Evolutionary conservation across 2,113 vertebrate species (phyloP).

Genomic region (Elephas maximus): DNA sequence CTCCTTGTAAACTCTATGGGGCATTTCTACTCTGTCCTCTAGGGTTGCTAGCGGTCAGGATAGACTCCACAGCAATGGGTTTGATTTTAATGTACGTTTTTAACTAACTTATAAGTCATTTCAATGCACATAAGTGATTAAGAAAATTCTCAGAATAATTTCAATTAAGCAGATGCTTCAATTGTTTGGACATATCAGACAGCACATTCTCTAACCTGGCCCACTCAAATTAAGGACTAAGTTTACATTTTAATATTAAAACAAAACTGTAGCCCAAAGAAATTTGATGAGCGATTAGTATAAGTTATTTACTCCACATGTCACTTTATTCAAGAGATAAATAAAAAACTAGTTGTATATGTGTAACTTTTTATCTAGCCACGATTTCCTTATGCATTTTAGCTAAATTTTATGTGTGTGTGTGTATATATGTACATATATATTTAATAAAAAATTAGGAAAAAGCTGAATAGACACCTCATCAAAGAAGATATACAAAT

Average conservation of each 20-base stretch:
- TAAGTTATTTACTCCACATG: background rate
- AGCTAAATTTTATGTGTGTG: background rate
- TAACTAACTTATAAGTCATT: background rate
- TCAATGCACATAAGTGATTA: background rate
- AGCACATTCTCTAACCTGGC: background rate
- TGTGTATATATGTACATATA: no score
- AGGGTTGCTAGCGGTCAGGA: no score
- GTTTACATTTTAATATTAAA: slow-evolving; percentile 54
- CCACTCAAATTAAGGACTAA: background rate
- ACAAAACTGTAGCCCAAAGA: background rate
- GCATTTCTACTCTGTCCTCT: no score
- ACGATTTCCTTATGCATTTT: background rate
- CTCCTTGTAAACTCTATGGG: no score
- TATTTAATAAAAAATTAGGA: background rate
- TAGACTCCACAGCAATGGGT: no score
- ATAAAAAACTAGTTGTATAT: background rate
- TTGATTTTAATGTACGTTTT: background rate
- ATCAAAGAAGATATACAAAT: background rate
- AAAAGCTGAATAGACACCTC: background rate
- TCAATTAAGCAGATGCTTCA: background rate
- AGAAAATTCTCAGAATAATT: background rate
- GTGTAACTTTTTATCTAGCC: background rate
- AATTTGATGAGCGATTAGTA: slow-evolving; percentile 23
- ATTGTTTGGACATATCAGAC: background rate
- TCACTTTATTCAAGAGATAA: background rate